Base-by-base conservation (phyloP, 1,140 invertebrate genomes). In the Phymastichus coffea region DNA sequence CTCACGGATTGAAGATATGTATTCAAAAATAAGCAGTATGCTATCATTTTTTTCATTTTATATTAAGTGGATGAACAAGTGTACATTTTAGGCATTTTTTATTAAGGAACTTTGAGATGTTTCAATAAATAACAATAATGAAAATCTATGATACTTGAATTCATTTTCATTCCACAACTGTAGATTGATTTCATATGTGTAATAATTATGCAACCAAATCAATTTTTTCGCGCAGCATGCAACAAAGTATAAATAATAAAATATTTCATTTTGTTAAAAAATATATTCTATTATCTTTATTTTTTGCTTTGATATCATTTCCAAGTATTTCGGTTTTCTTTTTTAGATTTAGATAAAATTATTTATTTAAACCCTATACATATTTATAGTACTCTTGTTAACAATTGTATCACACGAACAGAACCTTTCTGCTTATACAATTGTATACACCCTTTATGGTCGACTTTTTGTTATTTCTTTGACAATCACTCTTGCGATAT, bases 201-300 rank as follows among this genome's bases (percentile, higher is more conserved):
- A 49, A 3, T 17, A 12, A 26, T 41, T 41, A n/a, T 30, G 4
- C 2, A 23, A 1, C 14, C 48, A 57, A 49, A 26, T 41, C 19
- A 41, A 28, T 53, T 28, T 53, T 53, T n/a, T n/a, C 17, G 28
- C n/a, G 30, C 12, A 46, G 25, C n/a, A 20, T 37, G 4, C 6
- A 14, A 22, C 35, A 52, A 52, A 52, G 19, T 46, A 59, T 46
- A 52, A 59, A 52, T 9, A 59, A 57, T 19, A 35, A 41, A 3
- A 9, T 33, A 30, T 53, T 10, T 15, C 30, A 54, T 38, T 41
- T 69, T 71, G 68, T 61, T 71, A 71, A 68, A 73, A 74, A 73
- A 74, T 71, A 71, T 74, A 73, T 71, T 68, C 68, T 67, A 67
- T 63, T 73, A 64, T 69, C 61, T 70, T 71, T 72, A 67, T 70